Conservation (phyloP, 2,113 vertebrate genomes). For the Barnardius zonarius region DNA sequence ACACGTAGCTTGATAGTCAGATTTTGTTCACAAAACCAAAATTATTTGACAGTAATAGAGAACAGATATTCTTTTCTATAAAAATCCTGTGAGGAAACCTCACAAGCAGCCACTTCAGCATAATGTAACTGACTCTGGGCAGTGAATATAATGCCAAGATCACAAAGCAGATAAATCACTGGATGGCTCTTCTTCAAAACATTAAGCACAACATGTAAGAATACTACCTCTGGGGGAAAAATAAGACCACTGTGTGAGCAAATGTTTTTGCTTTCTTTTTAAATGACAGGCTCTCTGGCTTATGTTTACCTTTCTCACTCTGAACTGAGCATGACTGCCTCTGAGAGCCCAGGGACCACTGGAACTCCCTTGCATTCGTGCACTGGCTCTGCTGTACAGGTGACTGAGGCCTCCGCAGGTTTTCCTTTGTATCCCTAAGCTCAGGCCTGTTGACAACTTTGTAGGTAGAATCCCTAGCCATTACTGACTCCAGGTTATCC, state of each 20-base stretch:
- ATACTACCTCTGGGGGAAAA: neutral
- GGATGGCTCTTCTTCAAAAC: neutral
- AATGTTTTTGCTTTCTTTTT: neutral
- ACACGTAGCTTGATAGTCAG: neutral
- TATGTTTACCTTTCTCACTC: neutral
- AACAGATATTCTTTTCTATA: neutral
- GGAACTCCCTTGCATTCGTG: neutral
- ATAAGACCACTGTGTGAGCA: neutral
- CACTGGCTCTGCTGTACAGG: neutral
- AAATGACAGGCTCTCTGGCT: neutral
- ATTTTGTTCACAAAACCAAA: neutral
- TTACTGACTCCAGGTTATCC: too few relatives aligned
- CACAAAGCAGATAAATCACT: neutral
- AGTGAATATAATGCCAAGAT: neutral
- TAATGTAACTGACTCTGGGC: neutral
- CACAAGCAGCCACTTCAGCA: neutral
- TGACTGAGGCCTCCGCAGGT: neutral
- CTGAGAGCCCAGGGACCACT: neutral
- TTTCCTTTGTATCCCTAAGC: neutral
- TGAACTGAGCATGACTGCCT: neutral
- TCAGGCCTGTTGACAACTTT: neutral
- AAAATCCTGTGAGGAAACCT: neutral
- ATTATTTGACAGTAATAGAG: neutral
- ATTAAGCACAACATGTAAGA: accelerated
- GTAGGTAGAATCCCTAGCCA: too few relatives aligned